phyloP scores from a whole-genome alignment of 1,140 invertebrate genomes.

The Drosophila pectinifera region DNA sequence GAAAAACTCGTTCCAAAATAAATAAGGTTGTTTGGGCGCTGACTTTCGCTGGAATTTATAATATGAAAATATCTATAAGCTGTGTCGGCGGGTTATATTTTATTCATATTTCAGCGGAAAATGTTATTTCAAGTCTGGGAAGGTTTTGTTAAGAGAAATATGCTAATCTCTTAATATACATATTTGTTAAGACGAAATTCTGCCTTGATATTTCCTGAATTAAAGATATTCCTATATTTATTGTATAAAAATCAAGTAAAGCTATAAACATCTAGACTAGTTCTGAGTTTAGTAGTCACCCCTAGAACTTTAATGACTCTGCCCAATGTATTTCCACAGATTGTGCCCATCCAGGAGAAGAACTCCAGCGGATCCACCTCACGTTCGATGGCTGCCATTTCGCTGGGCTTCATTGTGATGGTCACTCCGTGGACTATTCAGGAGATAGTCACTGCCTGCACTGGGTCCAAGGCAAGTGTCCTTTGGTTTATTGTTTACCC shows the following conservation, averaged over 20 bases:
- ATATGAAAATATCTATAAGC: neutral
- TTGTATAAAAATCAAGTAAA: neutral
- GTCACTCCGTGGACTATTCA: conserved; percentile 95
- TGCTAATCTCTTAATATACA: neutral
- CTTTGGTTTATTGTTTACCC: neutral
- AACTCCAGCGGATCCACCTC: conserved; percentile 91
- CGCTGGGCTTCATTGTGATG: conserved; percentile 94
- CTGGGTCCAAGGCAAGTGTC: conserved; percentile 88
- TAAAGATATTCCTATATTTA: neutral
- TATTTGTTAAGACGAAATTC: neutral
- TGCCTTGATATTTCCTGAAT: no score
- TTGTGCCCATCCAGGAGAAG: conserved; percentile 89
- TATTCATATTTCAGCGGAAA: neutral
- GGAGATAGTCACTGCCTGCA: conserved; percentile 94
- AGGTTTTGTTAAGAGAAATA: neutral
- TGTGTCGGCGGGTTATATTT: neutral
- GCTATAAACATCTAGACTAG: neutral
- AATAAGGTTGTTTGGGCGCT: neutral
- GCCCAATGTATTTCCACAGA: conserved; percentile 84
- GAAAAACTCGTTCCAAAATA: conserved; percentile 6
- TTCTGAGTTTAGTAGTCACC: neutral
- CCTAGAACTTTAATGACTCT: conserved; percentile 36
- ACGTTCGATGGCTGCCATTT: conserved; percentile 94
- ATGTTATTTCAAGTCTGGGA: neutral
- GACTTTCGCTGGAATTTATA: conserved; percentile 3